Conservation (phyloP, 1,140 invertebrate species). For the Micrasema longulum region DNA sequence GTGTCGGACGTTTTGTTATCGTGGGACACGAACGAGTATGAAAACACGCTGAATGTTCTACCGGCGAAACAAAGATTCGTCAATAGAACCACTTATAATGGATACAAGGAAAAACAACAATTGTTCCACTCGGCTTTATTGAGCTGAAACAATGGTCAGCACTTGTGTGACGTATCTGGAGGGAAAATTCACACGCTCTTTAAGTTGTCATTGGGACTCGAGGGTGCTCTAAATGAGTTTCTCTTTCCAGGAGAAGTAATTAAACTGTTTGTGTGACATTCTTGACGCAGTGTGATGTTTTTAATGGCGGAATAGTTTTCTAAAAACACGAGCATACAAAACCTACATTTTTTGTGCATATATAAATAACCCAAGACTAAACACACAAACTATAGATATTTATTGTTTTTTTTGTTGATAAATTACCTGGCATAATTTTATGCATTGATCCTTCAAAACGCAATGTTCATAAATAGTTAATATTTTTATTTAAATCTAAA, state of each 20-base stretch:
- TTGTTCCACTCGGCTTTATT: slow-evolving; percentile 34
- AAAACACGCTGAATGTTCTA: slow-evolving; percentile 30
- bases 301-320: neutral
- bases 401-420: no score
- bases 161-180: slow-evolving; percentile 40
- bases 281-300: slow-evolving; percentile 17
- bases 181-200: slow-evolving; percentile 49
- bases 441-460: no score
- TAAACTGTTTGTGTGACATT: neutral
- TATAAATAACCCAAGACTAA: no score
- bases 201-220: slow-evolving; percentile 19
- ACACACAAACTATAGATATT: no score
- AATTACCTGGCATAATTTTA: no score
- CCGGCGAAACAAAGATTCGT: slow-evolving; percentile 41
- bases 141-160: slow-evolving; percentile 43
- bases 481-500: no score
- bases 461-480: no score
- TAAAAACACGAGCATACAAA: no score
- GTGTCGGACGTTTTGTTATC: slow-evolving; percentile 34
- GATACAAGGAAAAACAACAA: slow-evolving; percentile 39
- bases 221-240: slow-evolving; percentile 32
- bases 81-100: slow-evolving; percentile 40
- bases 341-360: no score
- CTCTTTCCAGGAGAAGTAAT: slow-evolving; percentile 39
- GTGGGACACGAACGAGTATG: slow-evolving; percentile 41